These are phyloP conservation scores for Rhizomys pruinosus DNA, from an alignment of 2,113 vertebrate genomes.

Conservation along the genomic window DNA sequence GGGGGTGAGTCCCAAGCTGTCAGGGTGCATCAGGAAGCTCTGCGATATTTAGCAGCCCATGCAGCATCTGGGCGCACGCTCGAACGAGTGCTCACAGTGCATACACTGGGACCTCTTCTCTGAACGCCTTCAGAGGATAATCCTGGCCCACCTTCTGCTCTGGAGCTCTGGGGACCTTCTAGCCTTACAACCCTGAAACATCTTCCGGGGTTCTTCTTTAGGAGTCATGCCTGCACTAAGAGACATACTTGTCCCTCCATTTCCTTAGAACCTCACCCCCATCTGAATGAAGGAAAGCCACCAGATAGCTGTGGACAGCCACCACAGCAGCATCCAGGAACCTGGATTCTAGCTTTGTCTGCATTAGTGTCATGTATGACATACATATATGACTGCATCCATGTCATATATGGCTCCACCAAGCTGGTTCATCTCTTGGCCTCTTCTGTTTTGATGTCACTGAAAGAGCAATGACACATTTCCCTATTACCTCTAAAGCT, in stretches of 20 bases:
- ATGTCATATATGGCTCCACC: not conserved
- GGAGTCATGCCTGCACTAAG: not conserved
- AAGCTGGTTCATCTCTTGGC: not conserved
- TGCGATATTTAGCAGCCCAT: too few relatives aligned
- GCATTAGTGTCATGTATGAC: too few relatives aligned
- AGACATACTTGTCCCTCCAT: not conserved
- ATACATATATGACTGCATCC: too few relatives aligned
- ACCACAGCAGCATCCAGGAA: not conserved
- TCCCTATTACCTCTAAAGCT: not conserved
- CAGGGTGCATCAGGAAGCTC: too few relatives aligned
- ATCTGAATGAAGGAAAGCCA: not conserved
- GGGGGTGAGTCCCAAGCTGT: not conserved
- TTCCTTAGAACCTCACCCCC: not conserved
- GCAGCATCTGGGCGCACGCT: not conserved
- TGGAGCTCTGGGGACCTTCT: not conserved
- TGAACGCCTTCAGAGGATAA: not conserved
- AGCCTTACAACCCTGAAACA: not conserved
- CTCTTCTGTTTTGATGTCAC: conserved; percentile 23
- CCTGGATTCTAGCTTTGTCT: not conserved
- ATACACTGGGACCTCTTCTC: not conserved
- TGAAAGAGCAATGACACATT: not conserved
- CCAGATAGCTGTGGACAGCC: not conserved
- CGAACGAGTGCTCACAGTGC: not conserved
- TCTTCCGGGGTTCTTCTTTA: not conserved
- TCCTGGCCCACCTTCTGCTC: not conserved